Evolutionary conservation across 1,140 invertebrate species (phyloP), one percentile per base, ranked within the genome.

Genomic region (Papilio helenus): DNA sequence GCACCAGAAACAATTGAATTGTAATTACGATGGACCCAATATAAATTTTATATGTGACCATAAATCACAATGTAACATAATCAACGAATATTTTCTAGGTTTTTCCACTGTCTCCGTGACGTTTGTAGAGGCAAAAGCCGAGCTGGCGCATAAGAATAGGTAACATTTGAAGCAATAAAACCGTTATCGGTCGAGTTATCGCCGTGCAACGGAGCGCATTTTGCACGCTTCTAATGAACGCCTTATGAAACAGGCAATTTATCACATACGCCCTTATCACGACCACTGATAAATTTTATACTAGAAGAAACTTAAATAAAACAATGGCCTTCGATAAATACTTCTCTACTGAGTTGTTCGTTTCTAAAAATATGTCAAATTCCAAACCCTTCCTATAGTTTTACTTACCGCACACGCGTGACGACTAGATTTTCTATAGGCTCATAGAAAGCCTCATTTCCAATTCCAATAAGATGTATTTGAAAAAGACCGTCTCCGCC

Each of bases 161-260:
- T 91, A 92, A 89, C 90, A 94, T 93, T 90, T 90, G 88, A 91
- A 90, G 91, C 82, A 90, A 92, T 94, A 94, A 94, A 94, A 92
- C 73, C 88, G 87, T 92, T 94, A 93, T 93, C 92, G 87, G 84
- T 29, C 61, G 83, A 89, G 85, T 93, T 93, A 94, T 93, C 92
- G 93, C 85, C 76, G 92, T 90, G 90, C 90, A 90, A 89, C 92
- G 90, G 91, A 94, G 87, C 88, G 93, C 91, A 93, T 94, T 94
- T 88, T 92, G 89, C 91, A 94, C 90, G 93, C 88, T 89, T 87
- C 91, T 94, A 94, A 93, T 94, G 92, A 94, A 94, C 89, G 93
- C 91, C 92, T 89, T 92, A 93, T 93, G 92, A 94, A 94, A 93
- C 90, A 92, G 91, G 90, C 90, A 93, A 93, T 94, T 94, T 94